Evolutionary conservation across 2,888 invertebrate genomes (phyloP), one percentile per base, ranked within the genome.

Genomic region (Megaustenia siamemsis): DNA sequence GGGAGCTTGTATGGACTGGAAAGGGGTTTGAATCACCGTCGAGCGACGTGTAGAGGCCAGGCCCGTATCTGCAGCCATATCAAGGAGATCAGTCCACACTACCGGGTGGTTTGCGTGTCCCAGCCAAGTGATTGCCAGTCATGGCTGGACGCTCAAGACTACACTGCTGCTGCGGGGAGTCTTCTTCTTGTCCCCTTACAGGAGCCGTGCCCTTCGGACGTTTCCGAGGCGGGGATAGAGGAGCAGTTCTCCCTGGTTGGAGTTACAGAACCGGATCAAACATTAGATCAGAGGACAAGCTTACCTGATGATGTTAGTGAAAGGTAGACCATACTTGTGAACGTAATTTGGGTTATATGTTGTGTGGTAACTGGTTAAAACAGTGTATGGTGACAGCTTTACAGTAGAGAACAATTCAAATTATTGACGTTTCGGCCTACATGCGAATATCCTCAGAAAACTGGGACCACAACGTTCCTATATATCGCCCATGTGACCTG

Each of bases 21-120:
- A n/a, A 49, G 75, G 43, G 28, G 2, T 1, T 63, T 82, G 4
- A 82, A 82, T 43, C 82, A 82, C 49, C 18, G 73, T 0, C 60
- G 82, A 15, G 43, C 32, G 1, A 53, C 12, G 15, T 49, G 63
- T 10, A 71, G 35, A 18, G 40, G 18, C 4, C 56, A 82, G 28
- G 63, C 75, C 4, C n/a, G 60, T 21, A 82, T 75, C 15, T 40
- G 60, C 32, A 35, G 75, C 18, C 63, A 73, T 43, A 24, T 82
- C 0, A 5, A 82, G 18, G 32, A 60, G 12, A 43, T 60, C 43
- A 82, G 73, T 24, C 10, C 38, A 3, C 73, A 75, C 35, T 73
- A 73, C n/a, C 73, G 60, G 10, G 82, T 82, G 6, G 63, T 75
- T 56, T 73, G 82, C 63, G 28, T 56, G 1, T 21, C 40, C 6